A percentile compares a stretch with the other conserved stretches of the same genome.
phyloP scores from a whole-genome alignment of 2,113 vertebrate genomes.

The Anhinga anhinga region DNA sequence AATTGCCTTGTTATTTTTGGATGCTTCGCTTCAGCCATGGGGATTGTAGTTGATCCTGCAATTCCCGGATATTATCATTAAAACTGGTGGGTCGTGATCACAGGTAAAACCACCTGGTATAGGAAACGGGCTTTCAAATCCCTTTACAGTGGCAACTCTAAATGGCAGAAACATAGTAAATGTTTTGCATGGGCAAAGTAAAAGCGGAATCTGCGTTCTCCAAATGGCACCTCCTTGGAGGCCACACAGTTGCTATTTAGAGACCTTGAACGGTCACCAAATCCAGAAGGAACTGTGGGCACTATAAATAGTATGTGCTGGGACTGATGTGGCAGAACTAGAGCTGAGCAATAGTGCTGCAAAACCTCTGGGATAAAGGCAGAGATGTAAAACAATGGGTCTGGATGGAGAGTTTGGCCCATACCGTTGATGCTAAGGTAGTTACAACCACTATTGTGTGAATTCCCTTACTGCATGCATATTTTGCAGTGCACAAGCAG shows the following conservation, averaged over 20 bases:
- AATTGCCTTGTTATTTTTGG: slow-evolving; percentile 43
- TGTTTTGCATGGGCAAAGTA: not conserved
- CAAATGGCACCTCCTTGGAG: not conserved
- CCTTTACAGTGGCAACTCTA: not conserved
- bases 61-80: not conserved
- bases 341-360: not conserved
- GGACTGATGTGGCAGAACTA: not conserved
- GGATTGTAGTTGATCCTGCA: not conserved
- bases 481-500: not conserved
- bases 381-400: not conserved
- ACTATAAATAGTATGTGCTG: not conserved
- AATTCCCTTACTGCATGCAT: not conserved
- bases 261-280: not conserved
- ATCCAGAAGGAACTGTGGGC: not conserved
- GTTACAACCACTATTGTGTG: accelerated
- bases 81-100: not conserved
- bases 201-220: not conserved
- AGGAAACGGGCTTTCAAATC: not conserved
- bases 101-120: not conserved
- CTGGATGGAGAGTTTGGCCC: not conserved
- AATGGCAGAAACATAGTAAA: not conserved
- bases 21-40: not conserved
- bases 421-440: not conserved
- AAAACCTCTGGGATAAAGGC: not conserved
- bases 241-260: not conserved